These are phyloP conservation scores for Cabera pusaria DNA, from an alignment of 2,888 invertebrate genomes.

Conservation along the genomic window DNA sequence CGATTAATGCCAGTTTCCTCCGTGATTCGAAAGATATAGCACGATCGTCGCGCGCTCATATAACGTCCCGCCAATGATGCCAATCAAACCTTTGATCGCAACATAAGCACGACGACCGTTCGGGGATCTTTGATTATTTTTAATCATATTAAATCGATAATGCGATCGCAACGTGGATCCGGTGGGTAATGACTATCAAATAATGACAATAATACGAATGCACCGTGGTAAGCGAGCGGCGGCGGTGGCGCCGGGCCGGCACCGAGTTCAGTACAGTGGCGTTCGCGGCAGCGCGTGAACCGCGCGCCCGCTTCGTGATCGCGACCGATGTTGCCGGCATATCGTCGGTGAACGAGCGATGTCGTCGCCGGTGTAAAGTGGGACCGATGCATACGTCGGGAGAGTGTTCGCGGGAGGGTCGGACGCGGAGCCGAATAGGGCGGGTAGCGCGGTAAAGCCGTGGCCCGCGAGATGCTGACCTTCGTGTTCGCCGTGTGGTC, in stretches of 20 bases:
- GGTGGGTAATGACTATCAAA: conserved; percentile 58
- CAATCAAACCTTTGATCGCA: conserved; percentile 30
- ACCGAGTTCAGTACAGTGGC: conserved; percentile 60
- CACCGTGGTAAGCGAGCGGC: conserved; percentile 55
- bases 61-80: conserved; percentile 6
- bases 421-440: conserved; percentile 61
- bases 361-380: conserved; percentile 47
- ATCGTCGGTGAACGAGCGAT: conserved; percentile 40
- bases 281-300: conserved; percentile 65
- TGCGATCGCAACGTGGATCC: conserved; percentile 39
- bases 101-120: conserved; percentile 32
- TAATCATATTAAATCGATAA: conserved; percentile 39
- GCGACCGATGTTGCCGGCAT: conserved; percentile 40
- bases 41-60: conserved; percentile 5
- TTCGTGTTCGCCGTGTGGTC: conserved; percentile 85
- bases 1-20: conserved; percentile 16
- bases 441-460: too few relatives aligned
- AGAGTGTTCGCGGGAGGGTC: conserved; percentile 49
- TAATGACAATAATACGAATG: conserved; percentile 69
- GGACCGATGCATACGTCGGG: conserved; percentile 57
- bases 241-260: conserved; percentile 41
- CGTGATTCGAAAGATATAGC: conserved; percentile 8
- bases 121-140: conserved; percentile 39
- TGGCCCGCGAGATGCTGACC: conserved; percentile 75
- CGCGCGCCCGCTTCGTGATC: conserved; percentile 60